Percentiles rank a stretch among this genome's conserved stretches.
phyloP scores from a whole-genome alignment of 2,888 invertebrate genomes.

The Watsonalla cultraria region DNA sequence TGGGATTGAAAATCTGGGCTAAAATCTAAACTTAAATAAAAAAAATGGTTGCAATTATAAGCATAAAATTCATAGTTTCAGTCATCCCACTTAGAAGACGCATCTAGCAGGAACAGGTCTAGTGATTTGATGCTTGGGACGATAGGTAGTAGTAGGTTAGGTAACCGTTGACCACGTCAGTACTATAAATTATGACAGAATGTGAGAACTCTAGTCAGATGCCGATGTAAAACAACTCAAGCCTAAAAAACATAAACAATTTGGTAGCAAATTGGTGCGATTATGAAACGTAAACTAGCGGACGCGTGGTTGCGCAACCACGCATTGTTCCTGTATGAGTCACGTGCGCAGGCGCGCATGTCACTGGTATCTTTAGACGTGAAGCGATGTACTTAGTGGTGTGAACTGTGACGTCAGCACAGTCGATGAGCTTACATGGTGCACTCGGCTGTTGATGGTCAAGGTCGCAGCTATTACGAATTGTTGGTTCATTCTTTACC shows the following conservation, averaged over 20 bases:
- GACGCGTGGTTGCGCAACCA: conserved; percentile 3
- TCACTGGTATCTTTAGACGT: conserved; percentile 1
- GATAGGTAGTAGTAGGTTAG: too few relatives aligned
- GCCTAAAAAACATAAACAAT: neutral
- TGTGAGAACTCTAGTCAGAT: too few relatives aligned
- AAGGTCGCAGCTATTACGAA: neutral
- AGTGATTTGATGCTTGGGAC: too few relatives aligned
- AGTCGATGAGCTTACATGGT: neutral
- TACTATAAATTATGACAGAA: too few relatives aligned
- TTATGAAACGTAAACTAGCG: neutral
- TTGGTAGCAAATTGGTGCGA: neutral
- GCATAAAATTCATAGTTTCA: too few relatives aligned
- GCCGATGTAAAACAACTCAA: neutral
- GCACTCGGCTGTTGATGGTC: neutral
- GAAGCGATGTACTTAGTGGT: neutral
- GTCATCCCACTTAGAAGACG: too few relatives aligned
- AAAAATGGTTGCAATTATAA: too few relatives aligned
- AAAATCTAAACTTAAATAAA: too few relatives aligned
- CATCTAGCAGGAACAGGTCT: too few relatives aligned
- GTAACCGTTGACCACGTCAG: too few relatives aligned
- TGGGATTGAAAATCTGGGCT: too few relatives aligned
- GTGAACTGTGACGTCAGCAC: neutral
- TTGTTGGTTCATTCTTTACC: neutral
- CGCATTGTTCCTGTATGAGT: conserved; percentile 6
- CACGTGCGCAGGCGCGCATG: conserved; percentile 1